These are phyloP conservation scores for Acanthosepion esculentum DNA, from an alignment of 2,888 invertebrate species.

Conservation along the genomic window DNA sequence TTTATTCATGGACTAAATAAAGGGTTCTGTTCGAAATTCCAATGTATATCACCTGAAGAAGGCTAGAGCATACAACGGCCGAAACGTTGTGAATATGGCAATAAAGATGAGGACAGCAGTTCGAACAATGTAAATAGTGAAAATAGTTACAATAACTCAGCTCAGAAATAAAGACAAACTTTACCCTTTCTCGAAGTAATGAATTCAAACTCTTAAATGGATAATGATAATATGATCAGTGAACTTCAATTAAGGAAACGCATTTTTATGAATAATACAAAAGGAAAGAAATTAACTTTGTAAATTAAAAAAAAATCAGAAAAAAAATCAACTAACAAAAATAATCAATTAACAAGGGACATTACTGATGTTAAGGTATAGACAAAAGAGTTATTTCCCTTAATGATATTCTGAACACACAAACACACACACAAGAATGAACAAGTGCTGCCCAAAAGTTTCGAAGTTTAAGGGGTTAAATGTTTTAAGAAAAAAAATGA, in stretches of 20 bases:
- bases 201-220: background rate
- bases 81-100: too few species aligned
- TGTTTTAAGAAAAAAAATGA: too few species aligned
- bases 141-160: too few species aligned
- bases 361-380: background rate
- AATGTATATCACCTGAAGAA: too few species aligned
- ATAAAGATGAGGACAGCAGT: too few species aligned
- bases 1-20: too few species aligned
- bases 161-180: background rate
- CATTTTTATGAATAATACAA: background rate
- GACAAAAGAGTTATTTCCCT: slow-evolving; percentile 5
- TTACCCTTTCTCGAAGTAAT: background rate
- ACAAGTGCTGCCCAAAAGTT: too few species aligned
- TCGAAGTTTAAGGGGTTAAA: too few species aligned
- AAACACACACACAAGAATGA: too few species aligned
- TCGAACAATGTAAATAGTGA: too few species aligned
- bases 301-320: background rate
- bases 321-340: background rate
- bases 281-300: background rate
- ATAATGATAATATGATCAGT: background rate
- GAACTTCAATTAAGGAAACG: background rate
- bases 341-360: background rate
- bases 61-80: too few species aligned
- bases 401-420: background rate
- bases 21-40: too few species aligned